Base-by-base conservation (phyloP, 1,140 invertebrate genomes). In the Nephila pilipes region DNA sequence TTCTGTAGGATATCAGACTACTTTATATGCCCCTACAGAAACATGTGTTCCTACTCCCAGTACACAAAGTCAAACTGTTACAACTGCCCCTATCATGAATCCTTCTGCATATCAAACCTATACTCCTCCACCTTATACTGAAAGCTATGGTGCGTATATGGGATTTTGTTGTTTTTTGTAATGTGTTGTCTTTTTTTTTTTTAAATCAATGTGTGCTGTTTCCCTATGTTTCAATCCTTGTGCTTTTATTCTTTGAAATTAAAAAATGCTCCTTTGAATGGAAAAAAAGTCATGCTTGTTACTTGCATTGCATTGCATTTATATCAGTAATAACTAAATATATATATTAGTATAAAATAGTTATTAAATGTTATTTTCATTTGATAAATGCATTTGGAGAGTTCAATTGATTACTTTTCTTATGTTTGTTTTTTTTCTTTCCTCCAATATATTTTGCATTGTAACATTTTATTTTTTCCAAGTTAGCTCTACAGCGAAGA, bases 101-200 rank as follows among this genome's bases (percentile, higher is more conserved):
- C 92, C 92, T 63, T 55, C 92, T 54, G 83, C 60, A 87, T 93
- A 88, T 93, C 92, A 93, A 65, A 88, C 85, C 25, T 93, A 63
- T 69, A 85, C 65, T 54, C 91, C 91, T 87, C 75, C 91, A 54
- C 85, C 91, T 38, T 93, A 93, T 60, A 55, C 91, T 58, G 91
- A 93, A 4, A 93, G 65, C 38, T 93, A 81, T 89, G 87, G 92
- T 93, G 55, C 55, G 92, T 93, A 81, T 87, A 54, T 69, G 54
- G 60, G 81, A 29, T 75, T 92, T 85, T 83, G 14, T 85, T 63
- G 14, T 65, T 69, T 87, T 36, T 29, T 58, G 83, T 85, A 54
- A 25, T 20, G 29, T 85, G 25, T 14, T 55, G 12, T 29, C n/a
- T 32, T 58, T 18, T 81, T 16, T 65, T 8, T 87, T 69, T 22